Evolutionary conservation across 2,888 invertebrate genomes (phyloP).

Genomic region (Cheilosia soror): DNA sequence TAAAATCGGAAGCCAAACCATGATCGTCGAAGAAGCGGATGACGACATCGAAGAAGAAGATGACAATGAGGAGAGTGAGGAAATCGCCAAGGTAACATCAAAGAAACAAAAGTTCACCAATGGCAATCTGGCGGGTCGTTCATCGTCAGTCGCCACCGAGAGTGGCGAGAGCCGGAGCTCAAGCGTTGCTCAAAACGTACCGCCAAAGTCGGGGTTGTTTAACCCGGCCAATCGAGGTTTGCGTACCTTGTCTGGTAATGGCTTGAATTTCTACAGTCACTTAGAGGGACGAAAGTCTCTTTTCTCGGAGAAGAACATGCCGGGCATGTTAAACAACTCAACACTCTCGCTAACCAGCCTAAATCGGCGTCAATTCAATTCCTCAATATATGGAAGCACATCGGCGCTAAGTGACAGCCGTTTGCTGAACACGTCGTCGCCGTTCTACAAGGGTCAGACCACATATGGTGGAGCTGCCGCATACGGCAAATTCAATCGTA

Average conservation of each 20-base stretch:
- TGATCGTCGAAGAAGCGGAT: slow-evolving; percentile 41
- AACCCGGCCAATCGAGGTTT: slow-evolving; percentile 76
- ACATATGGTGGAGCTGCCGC: slow-evolving; percentile 90
- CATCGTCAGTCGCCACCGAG: slow-evolving; percentile 78
- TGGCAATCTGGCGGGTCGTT: slow-evolving; percentile 70
- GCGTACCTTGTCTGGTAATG: slow-evolving; percentile 78
- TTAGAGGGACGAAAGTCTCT: slow-evolving; percentile 83
- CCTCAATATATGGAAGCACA: slow-evolving; percentile 83
- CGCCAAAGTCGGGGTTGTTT: slow-evolving; percentile 76
- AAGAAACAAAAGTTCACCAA: slow-evolving; percentile 72
- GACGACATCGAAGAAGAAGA: slow-evolving; percentile 60
- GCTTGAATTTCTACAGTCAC: slow-evolving; percentile 82
- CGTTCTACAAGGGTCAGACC: slow-evolving; percentile 90
- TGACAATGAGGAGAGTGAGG: slow-evolving; percentile 70
- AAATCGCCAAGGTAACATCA: slow-evolving; percentile 63
- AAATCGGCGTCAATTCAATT: slow-evolving; percentile 82
- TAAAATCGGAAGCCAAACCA: slow-evolving; percentile 24
- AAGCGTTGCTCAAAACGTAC: slow-evolving; percentile 74
- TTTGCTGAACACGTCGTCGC: slow-evolving; percentile 84
- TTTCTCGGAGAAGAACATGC: slow-evolving; percentile 79
- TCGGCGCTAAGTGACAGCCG: slow-evolving; percentile 83
- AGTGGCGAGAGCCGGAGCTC: slow-evolving; percentile 78
- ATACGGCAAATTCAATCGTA: slow-evolving; percentile 84
- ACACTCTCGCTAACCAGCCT: slow-evolving; percentile 82
- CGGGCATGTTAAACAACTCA: slow-evolving; percentile 80